Conservation (phyloP, 92 coral and sea anemone species). For the Isaurus tuberculatus region DNA sequence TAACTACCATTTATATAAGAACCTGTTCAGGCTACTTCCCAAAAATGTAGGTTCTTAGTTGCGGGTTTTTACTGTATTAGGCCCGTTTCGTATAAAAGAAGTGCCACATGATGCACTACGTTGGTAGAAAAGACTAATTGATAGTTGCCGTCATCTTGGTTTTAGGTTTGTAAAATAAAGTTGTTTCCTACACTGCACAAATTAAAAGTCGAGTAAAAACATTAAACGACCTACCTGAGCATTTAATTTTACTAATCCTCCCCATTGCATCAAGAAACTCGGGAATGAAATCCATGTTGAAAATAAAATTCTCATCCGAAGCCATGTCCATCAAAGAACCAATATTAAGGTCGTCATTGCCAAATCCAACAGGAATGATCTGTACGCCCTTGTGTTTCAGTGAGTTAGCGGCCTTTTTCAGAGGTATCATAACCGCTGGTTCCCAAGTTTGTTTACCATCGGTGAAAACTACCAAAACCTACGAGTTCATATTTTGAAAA, state of each 20-base stretch:
- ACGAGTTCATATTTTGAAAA: neutral
- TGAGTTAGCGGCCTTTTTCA: conserved; percentile 56
- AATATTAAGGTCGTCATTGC: conserved; percentile 66
- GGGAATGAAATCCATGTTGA: conserved; percentile 72
- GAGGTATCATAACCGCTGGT: conserved; percentile 63
- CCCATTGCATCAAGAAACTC: conserved; percentile 68
- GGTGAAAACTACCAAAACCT: conserved; percentile 76
- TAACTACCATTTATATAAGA: too few relatives aligned
- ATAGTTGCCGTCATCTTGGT: too few relatives aligned
- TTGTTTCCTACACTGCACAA: too few relatives aligned
- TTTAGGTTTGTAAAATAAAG: too few relatives aligned
- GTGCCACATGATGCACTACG: too few relatives aligned
- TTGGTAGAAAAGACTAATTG: too few relatives aligned
- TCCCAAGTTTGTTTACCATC: conserved; percentile 83
- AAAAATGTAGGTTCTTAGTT: too few relatives aligned
- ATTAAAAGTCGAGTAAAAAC: too few relatives aligned
- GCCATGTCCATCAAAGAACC: conserved; percentile 72
- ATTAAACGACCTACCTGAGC: conserved; percentile 61
- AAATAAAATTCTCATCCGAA: conserved; percentile 58
- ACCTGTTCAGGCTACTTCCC: too few relatives aligned
- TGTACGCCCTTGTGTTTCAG: conserved; percentile 73
- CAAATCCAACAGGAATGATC: conserved; percentile 75
- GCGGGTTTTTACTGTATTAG: too few relatives aligned
- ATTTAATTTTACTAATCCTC: conserved; percentile 71
- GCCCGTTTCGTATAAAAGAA: too few relatives aligned